A percentile compares a stretch with the other conserved stretches of the same genome.
Evolutionary conservation across 2,888 invertebrate genomes (phyloP).

Genomic region (Melanophora roralis): DNA sequence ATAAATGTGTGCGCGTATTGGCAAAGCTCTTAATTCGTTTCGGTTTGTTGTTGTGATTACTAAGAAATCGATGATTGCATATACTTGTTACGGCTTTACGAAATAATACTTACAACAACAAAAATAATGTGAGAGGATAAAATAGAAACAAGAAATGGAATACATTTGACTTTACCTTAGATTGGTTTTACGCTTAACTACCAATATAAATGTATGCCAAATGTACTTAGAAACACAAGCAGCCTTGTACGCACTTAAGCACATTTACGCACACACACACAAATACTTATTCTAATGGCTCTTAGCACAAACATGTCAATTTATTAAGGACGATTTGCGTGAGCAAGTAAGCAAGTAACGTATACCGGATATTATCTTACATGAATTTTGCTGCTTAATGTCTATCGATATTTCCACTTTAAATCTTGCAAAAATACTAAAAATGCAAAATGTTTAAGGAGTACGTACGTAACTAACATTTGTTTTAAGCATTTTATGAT

Average conservation of each 20-base stretch:
- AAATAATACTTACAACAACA: neutral
- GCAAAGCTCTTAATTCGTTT: neutral
- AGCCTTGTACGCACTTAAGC: neutral
- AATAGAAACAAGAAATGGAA: slow-evolving; percentile 14
- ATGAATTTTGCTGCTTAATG: slow-evolving; percentile 42
- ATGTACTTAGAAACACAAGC: slow-evolving; percentile 31
- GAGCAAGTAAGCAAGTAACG: neutral
- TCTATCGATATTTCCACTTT: slow-evolving; percentile 47
- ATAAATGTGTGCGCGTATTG: neutral
- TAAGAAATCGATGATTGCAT: neutral
- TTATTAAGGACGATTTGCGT: slow-evolving; percentile 5
- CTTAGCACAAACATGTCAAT: no score
- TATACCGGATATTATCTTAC: slow-evolving; percentile 54
- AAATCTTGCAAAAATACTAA: neutral
- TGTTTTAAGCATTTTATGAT: slow-evolving; percentile 12
- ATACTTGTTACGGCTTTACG: neutral
- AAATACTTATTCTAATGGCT: slow-evolving; percentile 12
- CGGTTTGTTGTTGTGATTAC: neutral
- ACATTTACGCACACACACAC: neutral
- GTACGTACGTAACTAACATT: neutral
- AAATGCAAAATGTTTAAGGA: slow-evolving; percentile 9
- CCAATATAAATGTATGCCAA: slow-evolving; percentile 40
- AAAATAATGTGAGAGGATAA: neutral
- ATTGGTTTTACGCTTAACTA: slow-evolving; percentile 56
- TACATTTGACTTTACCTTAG: slow-evolving; percentile 47